These are phyloP conservation scores for Dryobota labecula DNA, from an alignment of 2,888 invertebrate genomes.

Conservation along the genomic window DNA sequence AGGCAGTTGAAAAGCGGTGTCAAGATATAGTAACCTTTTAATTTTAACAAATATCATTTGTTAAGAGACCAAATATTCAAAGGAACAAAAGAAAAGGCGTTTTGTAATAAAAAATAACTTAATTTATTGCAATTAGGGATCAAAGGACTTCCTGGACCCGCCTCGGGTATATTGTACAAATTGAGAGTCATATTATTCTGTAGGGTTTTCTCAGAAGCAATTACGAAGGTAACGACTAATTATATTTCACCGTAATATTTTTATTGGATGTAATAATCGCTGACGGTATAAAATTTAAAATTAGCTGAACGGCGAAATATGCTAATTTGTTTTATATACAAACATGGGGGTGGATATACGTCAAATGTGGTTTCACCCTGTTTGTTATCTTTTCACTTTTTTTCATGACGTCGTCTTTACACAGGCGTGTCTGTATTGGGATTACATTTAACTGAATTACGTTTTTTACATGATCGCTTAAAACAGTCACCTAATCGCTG, in stretches of 20 bases:
- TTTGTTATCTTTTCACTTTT: constrained; percentile 15
- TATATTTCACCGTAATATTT: not conserved
- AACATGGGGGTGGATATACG: constrained; percentile 17
- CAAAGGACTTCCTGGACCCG: constrained; percentile 14
- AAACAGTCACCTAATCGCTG: not conserved
- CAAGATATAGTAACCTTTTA: not conserved
- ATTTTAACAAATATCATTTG: not conserved
- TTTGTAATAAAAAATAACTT: not conserved
- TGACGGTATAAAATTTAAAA: constrained; percentile 19
- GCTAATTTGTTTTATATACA: constrained; percentile 22
- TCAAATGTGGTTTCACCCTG: constrained; percentile 19
- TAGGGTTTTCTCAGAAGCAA: constrained; percentile 2
- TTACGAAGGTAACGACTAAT: not conserved
- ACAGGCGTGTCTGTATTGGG: constrained; percentile 1
- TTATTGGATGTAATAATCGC: constrained; percentile 13
- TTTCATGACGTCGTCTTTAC: constrained; percentile 39
- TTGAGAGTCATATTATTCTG: not conserved
- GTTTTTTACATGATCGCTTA: not conserved
- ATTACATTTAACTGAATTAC: constrained; percentile 18
- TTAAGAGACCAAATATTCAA: not conserved
- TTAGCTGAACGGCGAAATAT: constrained; percentile 32
- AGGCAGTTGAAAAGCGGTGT: too few species aligned
- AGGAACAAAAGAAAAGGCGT: not conserved
- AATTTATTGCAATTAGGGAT: constrained; percentile 15
- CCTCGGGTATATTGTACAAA: not conserved